These are phyloP conservation scores for Motacilla tschutschensis DNA, from an alignment of 2,113 vertebrate genomes.

Conservation along the genomic window DNA sequence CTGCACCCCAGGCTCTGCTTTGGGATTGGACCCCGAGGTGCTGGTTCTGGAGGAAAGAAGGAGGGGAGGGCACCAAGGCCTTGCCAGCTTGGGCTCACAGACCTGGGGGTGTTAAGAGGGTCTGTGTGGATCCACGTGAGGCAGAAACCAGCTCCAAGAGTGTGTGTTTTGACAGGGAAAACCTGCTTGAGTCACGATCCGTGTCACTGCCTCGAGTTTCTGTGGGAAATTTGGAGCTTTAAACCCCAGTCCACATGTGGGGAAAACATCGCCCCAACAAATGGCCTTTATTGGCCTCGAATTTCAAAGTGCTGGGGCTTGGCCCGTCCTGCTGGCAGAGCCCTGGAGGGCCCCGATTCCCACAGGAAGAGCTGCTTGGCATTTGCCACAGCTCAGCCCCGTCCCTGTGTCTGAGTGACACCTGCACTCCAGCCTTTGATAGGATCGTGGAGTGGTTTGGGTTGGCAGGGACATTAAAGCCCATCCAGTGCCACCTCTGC, in stretches of 20 bases:
- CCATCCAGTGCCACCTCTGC: not conserved
- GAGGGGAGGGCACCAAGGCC: rapidly evolving
- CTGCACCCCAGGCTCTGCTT: not conserved
- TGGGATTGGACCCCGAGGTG: rapidly evolving
- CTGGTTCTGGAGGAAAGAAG: not conserved
- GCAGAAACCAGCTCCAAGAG: not conserved
- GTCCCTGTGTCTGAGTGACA: not conserved
- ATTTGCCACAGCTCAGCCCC: not conserved
- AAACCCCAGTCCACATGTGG: not conserved
- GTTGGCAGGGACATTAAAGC: not conserved
- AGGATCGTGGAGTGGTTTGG: not conserved
- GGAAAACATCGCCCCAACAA: not conserved
- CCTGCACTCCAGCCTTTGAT: not conserved
- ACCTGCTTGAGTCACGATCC: not conserved
- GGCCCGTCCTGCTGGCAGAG: not conserved
- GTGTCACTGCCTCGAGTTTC: rapidly evolving
- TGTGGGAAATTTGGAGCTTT: not conserved
- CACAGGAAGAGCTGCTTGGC: not conserved
- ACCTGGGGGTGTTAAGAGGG: not conserved
- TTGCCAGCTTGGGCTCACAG: rapidly evolving
- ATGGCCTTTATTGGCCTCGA: slow-evolving; percentile 15
- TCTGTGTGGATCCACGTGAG: rapidly evolving
- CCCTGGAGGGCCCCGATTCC: not conserved
- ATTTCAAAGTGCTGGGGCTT: slow-evolving; percentile 1
- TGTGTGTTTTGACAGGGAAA: not conserved